Base-by-base conservation (phyloP, 2,797 vertebrate species). In the Periophthalmus magnuspinnatus region DNA sequence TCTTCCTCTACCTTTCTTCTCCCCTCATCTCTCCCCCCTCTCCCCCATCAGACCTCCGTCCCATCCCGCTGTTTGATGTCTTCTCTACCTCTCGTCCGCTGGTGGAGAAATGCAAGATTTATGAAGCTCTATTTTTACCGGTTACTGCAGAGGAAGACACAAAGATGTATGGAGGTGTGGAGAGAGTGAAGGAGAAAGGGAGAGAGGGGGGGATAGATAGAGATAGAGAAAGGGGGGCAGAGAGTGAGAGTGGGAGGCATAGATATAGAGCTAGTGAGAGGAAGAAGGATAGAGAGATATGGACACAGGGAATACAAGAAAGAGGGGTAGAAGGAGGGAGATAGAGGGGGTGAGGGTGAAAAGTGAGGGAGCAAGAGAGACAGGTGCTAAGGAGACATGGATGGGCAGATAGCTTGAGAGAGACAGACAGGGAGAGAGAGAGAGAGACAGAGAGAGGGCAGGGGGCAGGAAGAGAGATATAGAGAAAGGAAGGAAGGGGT, bases 41-140 rank as follows among this genome's bases (percentile, higher is more conserved):
- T 9, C 19, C 19, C 3, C 50, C 50, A 9, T 21, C 50, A n/a
- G 10, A 0, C 84, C 79, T 62, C 83, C 58, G 54, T 41, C 24
- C 63, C 72, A 71, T 59, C 28, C 33, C 60, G 45, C 50, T 68
- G 33, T 72, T 75, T 79, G 69, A 56, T 75, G 67, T 76, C 80
- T 73, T 91, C 88, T 36, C 28, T 34, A 59, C 11, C 57, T 34
- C 55, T 57, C 22, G 11, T 14, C 24, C 55, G 11, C 55, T 57
- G 55, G 50, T 72, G 28, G 86, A 89, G 86, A 88, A 84, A 93
- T 94, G 86, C 93, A 94, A 93, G 93, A 94, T 94, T 94, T 94
- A 94, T 94, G 93, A 94, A 93, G 92, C 84, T 90, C 94, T 94
- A 94, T 94, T 94, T 94, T 94, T 94, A 94, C 89, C 92, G 69